These are phyloP conservation scores for Pyrrhura leucotis DNA, from an alignment of 2,797 vertebrate genomes.

Conservation along the genomic window DNA sequence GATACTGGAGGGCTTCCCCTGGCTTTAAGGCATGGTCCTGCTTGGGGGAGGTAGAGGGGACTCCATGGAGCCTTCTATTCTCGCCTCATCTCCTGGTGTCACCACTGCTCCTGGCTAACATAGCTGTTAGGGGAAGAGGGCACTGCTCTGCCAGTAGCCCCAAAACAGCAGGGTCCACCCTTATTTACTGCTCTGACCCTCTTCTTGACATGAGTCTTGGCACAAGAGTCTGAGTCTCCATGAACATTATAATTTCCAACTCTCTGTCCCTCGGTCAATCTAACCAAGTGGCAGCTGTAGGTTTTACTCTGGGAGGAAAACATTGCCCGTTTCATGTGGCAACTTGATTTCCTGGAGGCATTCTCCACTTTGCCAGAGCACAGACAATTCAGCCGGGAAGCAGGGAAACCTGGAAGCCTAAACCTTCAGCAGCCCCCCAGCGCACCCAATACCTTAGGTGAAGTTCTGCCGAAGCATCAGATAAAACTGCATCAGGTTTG, in stretches of 20 bases:
- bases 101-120: background rate
- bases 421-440: background rate
- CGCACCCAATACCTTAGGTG: background rate
- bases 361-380: no score
- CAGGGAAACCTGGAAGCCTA: background rate
- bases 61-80: accelerated
- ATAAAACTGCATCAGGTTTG: background rate
- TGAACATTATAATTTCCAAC: background rate
- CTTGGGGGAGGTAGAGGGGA: accelerated
- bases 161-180: accelerated
- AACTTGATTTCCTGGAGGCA: background rate
- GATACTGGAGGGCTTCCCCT: background rate
- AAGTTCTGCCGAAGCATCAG: background rate
- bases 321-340: background rate
- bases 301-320: background rate
- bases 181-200: background rate
- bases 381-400: background rate
- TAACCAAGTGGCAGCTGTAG: background rate
- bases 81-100: background rate
- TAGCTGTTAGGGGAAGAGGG: background rate
- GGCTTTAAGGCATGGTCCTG: background rate
- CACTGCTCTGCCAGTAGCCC: background rate
- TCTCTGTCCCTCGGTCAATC: background rate
- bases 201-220: background rate
- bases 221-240: background rate